Evolutionary conservation across 1,140 invertebrate genomes (phyloP).

Genomic region (Aradophagus sp.): DNA sequence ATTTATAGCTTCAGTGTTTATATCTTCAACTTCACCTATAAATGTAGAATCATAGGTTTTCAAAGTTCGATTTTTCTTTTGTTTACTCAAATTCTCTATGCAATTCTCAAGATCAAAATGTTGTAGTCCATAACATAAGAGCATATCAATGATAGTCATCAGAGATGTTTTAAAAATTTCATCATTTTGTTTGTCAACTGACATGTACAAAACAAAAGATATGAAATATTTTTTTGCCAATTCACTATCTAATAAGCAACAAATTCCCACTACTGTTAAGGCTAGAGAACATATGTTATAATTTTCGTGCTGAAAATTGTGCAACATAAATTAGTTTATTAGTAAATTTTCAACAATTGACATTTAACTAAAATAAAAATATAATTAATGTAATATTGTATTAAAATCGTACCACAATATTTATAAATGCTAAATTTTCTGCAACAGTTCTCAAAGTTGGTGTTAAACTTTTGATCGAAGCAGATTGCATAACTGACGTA

Average conservation of each 20-base stretch:
- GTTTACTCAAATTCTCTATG: constrained; percentile 34
- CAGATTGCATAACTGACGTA: constrained; percentile 63
- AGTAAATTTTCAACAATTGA: neutral
- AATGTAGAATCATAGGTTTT: constrained; percentile 57
- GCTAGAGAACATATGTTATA: constrained; percentile 61
- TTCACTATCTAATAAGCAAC: constrained; percentile 66
- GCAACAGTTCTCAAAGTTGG: constrained; percentile 68
- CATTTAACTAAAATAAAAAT: neutral
- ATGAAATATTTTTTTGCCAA: constrained; percentile 70
- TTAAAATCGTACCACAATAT: constrained; percentile 61
- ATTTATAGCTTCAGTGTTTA: constrained; percentile 28
- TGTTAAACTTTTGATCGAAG: constrained; percentile 63
- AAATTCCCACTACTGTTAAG: constrained; percentile 63
- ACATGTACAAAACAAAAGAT: constrained; percentile 65
- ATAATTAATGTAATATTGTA: constrained; percentile 17
- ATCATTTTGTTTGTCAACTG: constrained; percentile 58
- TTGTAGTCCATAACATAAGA: constrained; percentile 69
- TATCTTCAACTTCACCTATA: constrained; percentile 45
- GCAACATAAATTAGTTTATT: neutral
- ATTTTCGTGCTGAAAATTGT: constrained; percentile 61
- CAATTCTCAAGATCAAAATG: constrained; percentile 63
- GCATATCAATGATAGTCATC: constrained; percentile 70
- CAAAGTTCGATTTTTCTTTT: constrained; percentile 51
- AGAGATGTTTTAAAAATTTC: constrained; percentile 64
- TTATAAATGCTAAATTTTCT: constrained; percentile 62